A percentile compares a stretch with the other conserved stretches of the same genome.
Evolutionary conservation across 2,888 invertebrate species (phyloP).

Genomic region (Leucophora obtusa): DNA sequence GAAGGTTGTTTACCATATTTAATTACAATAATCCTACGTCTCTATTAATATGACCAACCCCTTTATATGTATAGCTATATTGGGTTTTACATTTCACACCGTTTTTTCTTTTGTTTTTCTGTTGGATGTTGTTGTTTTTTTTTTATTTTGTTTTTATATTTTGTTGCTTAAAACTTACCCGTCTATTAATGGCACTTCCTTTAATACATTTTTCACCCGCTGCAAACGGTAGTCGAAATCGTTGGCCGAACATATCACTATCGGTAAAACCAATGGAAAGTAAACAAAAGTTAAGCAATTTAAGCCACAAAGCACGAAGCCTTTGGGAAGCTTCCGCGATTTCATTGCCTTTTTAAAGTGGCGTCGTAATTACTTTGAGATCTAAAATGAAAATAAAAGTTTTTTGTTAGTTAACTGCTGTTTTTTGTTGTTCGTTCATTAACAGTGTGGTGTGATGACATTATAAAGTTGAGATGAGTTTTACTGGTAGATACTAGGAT

Average conservation of each 20-base stretch:
- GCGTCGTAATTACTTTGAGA: conserved; percentile 76
- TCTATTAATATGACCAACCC: background rate
- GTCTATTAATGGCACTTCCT: conserved; percentile 83
- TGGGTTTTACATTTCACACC: conserved; percentile 37
- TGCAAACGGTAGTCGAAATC: conserved; percentile 81
- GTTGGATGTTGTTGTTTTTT: conserved; percentile 1
- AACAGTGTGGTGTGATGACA: no score
- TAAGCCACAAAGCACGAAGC: conserved; percentile 78
- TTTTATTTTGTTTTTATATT: background rate
- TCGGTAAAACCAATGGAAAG: conserved; percentile 76
- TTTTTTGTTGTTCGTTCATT: background rate
- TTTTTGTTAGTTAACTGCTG: background rate
- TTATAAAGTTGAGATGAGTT: no score
- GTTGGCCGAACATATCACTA: conserved; percentile 77
- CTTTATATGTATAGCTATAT: conserved; percentile 17
- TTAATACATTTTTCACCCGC: conserved; percentile 81
- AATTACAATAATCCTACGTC: no score
- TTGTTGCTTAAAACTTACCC: conserved; percentile 77
- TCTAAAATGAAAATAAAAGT: conserved; percentile 65
- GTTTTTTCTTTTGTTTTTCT: background rate
- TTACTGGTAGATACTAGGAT: no score
- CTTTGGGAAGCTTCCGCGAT: conserved; percentile 78
- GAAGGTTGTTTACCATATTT: no score
- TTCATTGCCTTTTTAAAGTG: conserved; percentile 77
- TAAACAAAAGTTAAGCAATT: conserved; percentile 78